phyloP scores from a whole-genome alignment of 2,113 vertebrate species.

The Uria lomvia region DNA sequence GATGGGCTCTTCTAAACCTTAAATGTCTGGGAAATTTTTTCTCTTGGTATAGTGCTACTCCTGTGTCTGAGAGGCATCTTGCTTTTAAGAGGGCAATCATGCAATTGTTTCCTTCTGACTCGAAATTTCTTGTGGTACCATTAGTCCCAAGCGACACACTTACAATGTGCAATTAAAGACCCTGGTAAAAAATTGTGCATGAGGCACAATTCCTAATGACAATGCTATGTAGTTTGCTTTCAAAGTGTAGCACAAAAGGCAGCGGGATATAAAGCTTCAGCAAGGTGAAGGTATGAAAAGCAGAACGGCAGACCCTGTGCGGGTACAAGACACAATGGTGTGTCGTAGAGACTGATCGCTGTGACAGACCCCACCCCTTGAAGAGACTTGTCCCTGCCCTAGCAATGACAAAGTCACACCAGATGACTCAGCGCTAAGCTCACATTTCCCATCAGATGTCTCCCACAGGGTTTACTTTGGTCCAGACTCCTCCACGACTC shows the following conservation, averaged over 20 bases:
- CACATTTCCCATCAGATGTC: not conserved
- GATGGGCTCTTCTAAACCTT: not conserved
- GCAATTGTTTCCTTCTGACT: not conserved
- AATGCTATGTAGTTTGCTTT: not conserved
- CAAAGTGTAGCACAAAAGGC: not conserved
- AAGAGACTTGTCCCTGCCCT: not conserved
- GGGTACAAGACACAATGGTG: not conserved
- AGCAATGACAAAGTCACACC: not conserved
- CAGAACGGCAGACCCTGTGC: not conserved
- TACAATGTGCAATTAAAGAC: not conserved
- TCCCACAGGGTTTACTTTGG: not conserved
- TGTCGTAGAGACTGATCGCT: fast-evolving
- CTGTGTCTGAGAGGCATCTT: not conserved
- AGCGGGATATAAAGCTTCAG: not conserved
- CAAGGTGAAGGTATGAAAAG: fast-evolving
- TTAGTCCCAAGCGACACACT: not conserved
- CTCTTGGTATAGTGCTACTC: not conserved
- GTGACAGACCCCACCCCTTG: no score
- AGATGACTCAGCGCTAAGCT: not conserved
- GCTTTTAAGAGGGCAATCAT: not conserved
- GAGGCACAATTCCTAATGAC: not conserved
- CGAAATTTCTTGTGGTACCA: not conserved
- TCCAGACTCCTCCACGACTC: fast-evolving
- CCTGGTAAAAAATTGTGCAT: not conserved
- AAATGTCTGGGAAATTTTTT: not conserved